Conservation (phyloP, 1,140 invertebrate species). For the Leptinotarsa lineolata region DNA sequence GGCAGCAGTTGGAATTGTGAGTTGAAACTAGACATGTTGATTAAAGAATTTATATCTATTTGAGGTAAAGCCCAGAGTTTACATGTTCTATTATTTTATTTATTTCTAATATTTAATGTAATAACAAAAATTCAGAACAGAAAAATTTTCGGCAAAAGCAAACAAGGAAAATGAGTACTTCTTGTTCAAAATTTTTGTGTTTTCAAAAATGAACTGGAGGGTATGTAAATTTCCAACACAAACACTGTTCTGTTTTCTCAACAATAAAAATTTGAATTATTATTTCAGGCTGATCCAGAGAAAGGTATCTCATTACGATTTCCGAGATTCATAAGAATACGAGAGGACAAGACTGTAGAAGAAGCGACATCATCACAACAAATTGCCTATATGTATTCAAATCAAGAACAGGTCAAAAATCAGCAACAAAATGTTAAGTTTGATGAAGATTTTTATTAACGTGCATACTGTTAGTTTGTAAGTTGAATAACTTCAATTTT, state of each 20-base stretch:
- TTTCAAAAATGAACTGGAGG: too few relatives aligned
- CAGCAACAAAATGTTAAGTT: conserved; percentile 56
- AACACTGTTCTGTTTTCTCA: too few relatives aligned
- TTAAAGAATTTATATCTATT: background rate
- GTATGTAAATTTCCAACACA: too few relatives aligned
- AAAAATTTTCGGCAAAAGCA: too few relatives aligned
- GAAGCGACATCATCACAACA: conserved; percentile 91
- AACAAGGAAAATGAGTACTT: too few relatives aligned
- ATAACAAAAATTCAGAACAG: too few relatives aligned
- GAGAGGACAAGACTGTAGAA: conserved; percentile 93
- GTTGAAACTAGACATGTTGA: conserved; percentile 44
- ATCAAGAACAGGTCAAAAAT: conserved; percentile 92
- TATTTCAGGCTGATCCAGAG: conserved; percentile 77
- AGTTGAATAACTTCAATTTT: background rate
- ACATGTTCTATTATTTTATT: too few relatives aligned
- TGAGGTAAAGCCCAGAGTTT: background rate
- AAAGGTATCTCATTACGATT: conserved; percentile 96
- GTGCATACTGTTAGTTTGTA: background rate
- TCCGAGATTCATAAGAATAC: conserved; percentile 88
- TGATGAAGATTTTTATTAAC: conserved; percentile 72
- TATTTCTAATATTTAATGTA: too few relatives aligned
- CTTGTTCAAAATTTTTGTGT: too few relatives aligned
- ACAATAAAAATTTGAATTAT: too few relatives aligned
- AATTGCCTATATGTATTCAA: conserved; percentile 81
- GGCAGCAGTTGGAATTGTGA: conserved; percentile 85